Base-by-base conservation (phyloP, 2,888 invertebrate species). In the Lasioglossum calceatum region DNA sequence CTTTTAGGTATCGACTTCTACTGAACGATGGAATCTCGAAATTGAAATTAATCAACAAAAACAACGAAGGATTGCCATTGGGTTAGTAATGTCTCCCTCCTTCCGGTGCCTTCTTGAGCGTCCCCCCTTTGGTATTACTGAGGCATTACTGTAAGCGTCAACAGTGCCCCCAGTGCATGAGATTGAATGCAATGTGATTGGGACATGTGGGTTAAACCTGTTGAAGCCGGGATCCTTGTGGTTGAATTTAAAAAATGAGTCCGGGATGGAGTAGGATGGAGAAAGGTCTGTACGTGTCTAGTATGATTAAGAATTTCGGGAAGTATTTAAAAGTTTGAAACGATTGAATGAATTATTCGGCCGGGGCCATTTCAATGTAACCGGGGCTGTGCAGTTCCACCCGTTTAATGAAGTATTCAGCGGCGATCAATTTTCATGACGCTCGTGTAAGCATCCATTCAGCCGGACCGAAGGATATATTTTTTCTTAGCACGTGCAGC, bases 401-500 rank as follows among this genome's bases (percentile, higher is more conserved):
- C 12, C n/a, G 8, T 32, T 27, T 39, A 64, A 73, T n/a, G 32
- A 27, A 58, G 61, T 82, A 83, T 71, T 64, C 77, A 16, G 54
- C 36, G 72, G 61, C 72, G 77, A 70, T 77, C 72, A 85, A 82
- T 67, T 50, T 80, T 76, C 77, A 76, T 81, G 79, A 61, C 83
- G 82, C 70, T 36, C 39, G 79, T 61, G 80, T 87, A 86, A 90
- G 86, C 86, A 86, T 87, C 82, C 82, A 72, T 80, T 88, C 87
- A 84, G 79, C 77, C 79, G 77, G 75, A 78, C 85, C 86, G 85
- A 84, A 85, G 89, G 91, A 42, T 91, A 91, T 92, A 91, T 89
- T 91, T 93, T 90, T 92, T 90, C 90, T 86, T 88, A 87, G 89
- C 89, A 89, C 88, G 84, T 88, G 85, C 85, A 78, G 88, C 87